Conservation (phyloP, 2,113 vertebrate species). For the Petromus typicus region DNA sequence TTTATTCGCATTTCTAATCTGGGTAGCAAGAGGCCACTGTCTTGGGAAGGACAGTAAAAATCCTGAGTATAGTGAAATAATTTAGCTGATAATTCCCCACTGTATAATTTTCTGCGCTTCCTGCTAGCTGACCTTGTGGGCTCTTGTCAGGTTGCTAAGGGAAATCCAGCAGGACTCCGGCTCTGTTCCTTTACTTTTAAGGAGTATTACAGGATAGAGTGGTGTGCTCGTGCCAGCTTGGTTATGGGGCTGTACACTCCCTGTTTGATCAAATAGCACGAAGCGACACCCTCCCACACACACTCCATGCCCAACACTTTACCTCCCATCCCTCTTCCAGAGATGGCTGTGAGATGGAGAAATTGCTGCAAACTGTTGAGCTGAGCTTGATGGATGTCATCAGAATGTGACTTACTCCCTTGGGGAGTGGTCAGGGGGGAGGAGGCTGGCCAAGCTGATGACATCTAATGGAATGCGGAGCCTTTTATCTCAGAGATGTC, state of each 20-base stretch:
- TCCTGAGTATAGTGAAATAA: constrained; percentile 92
- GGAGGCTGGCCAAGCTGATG: constrained; percentile 65
- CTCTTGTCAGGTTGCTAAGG: constrained; percentile 91
- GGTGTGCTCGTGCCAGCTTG: constrained; percentile 85
- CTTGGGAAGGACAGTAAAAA: constrained; percentile 90
- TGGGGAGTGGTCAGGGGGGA: constrained; percentile 65
- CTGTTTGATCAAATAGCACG: constrained; percentile 81
- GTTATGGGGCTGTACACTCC: constrained; percentile 58
- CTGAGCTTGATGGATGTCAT: constrained; percentile 71
- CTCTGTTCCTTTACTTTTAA: constrained; percentile 87
- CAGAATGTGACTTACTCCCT: constrained; percentile 67
- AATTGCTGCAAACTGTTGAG: constrained; percentile 74
- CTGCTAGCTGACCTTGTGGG: constrained; percentile 92
- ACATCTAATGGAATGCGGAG: constrained; percentile 72
- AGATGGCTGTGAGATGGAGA: constrained; percentile 62
- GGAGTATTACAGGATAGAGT: constrained; percentile 84
- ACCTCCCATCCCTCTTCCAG: neutral
- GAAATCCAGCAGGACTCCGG: constrained; percentile 90
- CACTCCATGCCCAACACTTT: neutral
- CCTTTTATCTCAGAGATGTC: constrained; percentile 72
- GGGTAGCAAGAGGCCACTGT: constrained; percentile 88
- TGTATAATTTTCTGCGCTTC: constrained; percentile 91
- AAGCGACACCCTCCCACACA: constrained; percentile 46
- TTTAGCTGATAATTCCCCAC: constrained; percentile 92
- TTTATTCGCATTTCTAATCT: constrained; percentile 87